Evolutionary conservation across 2,113 vertebrate species (phyloP).

Genomic region (Larimichthys polyactis): DNA sequence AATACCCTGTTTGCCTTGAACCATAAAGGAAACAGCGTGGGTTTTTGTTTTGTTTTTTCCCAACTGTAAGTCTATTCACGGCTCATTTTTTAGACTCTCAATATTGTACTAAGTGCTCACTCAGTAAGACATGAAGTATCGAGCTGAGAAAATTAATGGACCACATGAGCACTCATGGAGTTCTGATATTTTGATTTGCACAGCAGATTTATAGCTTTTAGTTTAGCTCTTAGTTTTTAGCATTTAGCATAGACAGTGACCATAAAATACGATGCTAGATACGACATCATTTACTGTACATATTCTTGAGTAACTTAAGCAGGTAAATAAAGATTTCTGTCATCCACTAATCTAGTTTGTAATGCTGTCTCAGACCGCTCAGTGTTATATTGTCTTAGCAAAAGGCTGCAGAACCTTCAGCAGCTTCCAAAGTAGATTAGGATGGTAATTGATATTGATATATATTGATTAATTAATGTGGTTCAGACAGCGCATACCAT

Average conservation of each 20-base stretch:
- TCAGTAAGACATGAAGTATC: conserved; percentile 19
- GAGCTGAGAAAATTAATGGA: conserved; percentile 22
- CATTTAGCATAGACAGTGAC: neutral
- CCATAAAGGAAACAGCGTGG: neutral
- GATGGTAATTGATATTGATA: neutral
- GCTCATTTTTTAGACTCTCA: conserved; percentile 7
- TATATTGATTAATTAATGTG: neutral
- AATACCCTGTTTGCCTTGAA: neutral
- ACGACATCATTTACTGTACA: neutral
- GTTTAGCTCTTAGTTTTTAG: neutral
- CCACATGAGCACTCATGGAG: neutral
- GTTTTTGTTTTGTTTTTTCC: neutral
- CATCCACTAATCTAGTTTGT: neutral
- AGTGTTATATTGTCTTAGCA: neutral
- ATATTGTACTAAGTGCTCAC: conserved; percentile 13
- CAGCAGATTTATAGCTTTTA: conserved; percentile 22
- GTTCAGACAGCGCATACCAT: neutral
- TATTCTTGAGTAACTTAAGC: neutral
- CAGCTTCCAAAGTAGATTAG: neutral
- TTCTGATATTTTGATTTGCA: conserved; percentile 24
- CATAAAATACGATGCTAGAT: neutral
- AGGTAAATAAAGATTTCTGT: neutral
- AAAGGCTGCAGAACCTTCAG: neutral
- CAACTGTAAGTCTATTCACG: neutral
- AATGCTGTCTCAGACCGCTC: neutral